Evolutionary conservation across 1,140 invertebrate genomes (phyloP).

Genomic region (Cydia amplana): DNA sequence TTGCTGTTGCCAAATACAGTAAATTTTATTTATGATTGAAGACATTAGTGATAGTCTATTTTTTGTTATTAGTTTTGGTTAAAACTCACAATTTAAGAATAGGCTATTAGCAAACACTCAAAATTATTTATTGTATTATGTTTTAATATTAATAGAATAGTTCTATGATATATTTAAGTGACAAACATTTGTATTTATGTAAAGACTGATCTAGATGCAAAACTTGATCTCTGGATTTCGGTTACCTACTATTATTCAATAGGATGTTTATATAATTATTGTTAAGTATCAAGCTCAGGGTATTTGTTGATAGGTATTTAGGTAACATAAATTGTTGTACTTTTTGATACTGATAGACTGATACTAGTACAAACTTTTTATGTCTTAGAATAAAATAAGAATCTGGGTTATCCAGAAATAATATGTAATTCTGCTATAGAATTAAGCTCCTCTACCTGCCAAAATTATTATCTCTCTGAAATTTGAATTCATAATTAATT

Average conservation of each 20-base stretch:
- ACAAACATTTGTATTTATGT: neutral
- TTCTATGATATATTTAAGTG: neutral
- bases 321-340: neutral
- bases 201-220: conserved; percentile 9
- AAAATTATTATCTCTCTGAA: too few species aligned
- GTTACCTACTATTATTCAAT: neutral
- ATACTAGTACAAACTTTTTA: neutral
- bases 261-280: neutral
- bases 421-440: too few species aligned
- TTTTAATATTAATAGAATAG: conserved; percentile 12
- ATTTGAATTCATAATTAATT: too few species aligned
- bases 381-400: too few species aligned
- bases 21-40: neutral
- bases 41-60: neutral
- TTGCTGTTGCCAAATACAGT: neutral
- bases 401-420: too few species aligned
- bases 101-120: neutral
- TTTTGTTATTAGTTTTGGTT: conserved; percentile 5
- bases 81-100: conserved; percentile 15
- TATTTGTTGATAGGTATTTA: neutral
- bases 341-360: neutral
- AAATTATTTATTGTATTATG: neutral
- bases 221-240: neutral
- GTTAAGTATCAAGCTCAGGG: neutral
- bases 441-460: too few species aligned